A percentile compares a stretch with the other conserved stretches of the same genome.
These are phyloP conservation scores for Marasmarcha lunaedactyla DNA, from an alignment of 2,888 invertebrate genomes.

Conservation along the genomic window DNA sequence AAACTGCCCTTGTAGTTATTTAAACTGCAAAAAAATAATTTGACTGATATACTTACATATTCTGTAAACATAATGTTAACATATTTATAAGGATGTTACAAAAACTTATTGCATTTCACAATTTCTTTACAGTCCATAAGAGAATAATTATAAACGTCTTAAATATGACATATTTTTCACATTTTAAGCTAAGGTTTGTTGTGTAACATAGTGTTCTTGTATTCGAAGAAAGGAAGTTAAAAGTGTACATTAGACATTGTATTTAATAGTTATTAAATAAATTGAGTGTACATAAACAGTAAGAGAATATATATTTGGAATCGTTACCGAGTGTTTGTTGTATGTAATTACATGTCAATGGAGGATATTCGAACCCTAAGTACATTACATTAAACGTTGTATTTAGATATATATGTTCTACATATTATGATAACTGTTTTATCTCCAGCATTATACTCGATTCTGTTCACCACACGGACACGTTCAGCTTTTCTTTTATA, in stretches of 20 bases:
- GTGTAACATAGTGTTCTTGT: slow-evolving; percentile 60
- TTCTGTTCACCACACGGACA: slow-evolving; percentile 46
- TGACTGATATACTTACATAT: slow-evolving; percentile 63
- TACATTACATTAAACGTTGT: slow-evolving; percentile 26
- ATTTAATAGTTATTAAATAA: slow-evolving; percentile 54
- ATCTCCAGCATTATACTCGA: slow-evolving; percentile 31
- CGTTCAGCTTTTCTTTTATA: slow-evolving; percentile 20
- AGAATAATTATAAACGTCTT: slow-evolving; percentile 50
- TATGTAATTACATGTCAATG: slow-evolving; percentile 56
- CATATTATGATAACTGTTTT: slow-evolving; percentile 41
- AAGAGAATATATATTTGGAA: slow-evolving; percentile 67
- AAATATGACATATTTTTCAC: slow-evolving; percentile 67
- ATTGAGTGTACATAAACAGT: slow-evolving; percentile 47
- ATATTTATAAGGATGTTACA: slow-evolving; percentile 64
- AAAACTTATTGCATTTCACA: slow-evolving; percentile 68
- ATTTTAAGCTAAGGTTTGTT: slow-evolving; percentile 63
- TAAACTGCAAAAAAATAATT: slow-evolving; percentile 57
- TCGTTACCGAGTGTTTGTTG: slow-evolving; percentile 62
- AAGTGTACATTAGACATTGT: slow-evolving; percentile 62
- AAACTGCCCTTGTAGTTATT: slow-evolving; percentile 28
- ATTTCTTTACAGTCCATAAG: slow-evolving; percentile 66
- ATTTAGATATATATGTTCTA: slow-evolving; percentile 36
- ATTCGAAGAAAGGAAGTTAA: slow-evolving; percentile 53
- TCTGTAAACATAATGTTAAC: slow-evolving; percentile 42
- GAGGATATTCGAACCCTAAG: slow-evolving; percentile 50